Conservation (phyloP, 2,113 vertebrate species). For the Morone saxatilis region DNA sequence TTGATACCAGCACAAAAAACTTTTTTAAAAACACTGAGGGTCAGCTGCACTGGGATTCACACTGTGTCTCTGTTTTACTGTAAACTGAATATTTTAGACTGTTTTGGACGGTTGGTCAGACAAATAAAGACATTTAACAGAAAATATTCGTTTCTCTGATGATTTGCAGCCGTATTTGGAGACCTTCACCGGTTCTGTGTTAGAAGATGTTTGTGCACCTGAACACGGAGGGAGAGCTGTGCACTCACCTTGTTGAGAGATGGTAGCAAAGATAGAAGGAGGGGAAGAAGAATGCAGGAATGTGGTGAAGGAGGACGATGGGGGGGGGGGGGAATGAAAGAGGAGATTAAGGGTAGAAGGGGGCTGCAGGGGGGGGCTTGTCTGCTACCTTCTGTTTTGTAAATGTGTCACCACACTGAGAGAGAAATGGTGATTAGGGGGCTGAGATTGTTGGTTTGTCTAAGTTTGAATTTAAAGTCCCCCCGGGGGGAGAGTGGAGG, state of each 20-base stretch:
- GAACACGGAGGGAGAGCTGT: not conserved
- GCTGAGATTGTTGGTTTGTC: slow-evolving; percentile 10
- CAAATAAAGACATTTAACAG: not conserved
- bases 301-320: slow-evolving; percentile 1
- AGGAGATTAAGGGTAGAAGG: not conserved
- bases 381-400: slow-evolving; percentile 34
- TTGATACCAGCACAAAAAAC: not conserved
- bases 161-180: not conserved
- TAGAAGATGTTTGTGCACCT: slow-evolving; percentile 14
- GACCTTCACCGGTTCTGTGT: not conserved
- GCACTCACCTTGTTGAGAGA: slow-evolving; percentile 17
- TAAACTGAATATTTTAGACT: not conserved
- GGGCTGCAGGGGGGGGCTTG: not conserved
- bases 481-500: not conserved
- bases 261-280: not conserved
- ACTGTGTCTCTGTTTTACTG: not conserved
- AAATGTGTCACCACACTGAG: slow-evolving; percentile 49
- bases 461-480: slow-evolving; percentile 1
- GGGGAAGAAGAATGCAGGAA: slow-evolving; percentile 21
- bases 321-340: slow-evolving; percentile 12
- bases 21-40: not conserved
- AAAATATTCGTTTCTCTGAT: not conserved
- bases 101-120: not conserved
- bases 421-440: slow-evolving; percentile 27
- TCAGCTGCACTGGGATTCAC: not conserved